Base-by-base conservation (phyloP, 2,888 invertebrate genomes). In the Exocentrus adspersus region DNA sequence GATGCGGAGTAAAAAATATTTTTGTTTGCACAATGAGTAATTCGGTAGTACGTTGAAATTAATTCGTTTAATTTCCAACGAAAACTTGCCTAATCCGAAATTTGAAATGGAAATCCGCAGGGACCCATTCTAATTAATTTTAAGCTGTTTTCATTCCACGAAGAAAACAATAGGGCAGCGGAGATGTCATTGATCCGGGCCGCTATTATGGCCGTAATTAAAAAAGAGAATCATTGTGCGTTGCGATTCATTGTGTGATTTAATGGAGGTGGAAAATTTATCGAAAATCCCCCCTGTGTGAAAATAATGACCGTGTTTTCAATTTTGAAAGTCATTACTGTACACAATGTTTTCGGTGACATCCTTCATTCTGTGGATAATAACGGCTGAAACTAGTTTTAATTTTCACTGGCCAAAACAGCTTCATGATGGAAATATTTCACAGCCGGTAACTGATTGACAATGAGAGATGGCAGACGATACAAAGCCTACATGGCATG, bases 101-200 rank as follows among this genome's bases (percentile, higher is more conserved):
- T 60, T 48, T 60, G 60, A 60, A 60, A 60, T 54, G 60, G 53
- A 60, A 60, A 53, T 60, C 53, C 60, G 19, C 53, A 14, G 60
- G 53, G 48, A 42, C 60, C 54, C 16, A 16, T 46, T 46, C 45
- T 54, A 46, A 60, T 52, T 60, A 53, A 60, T 46, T 53, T 53
- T 60, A 46, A 57, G 56, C 56, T 32, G 56, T 28, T 45, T 57
- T 46, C 46, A 32, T 28, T 14, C 56, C 32, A 19, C 17, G 46
- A 30, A 57, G 56, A 46, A 46, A 57, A 45, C 46, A 57, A 46
- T 32, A 42, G 32, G 19, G 32, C 16, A 43, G 7, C 45, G 19
- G 45, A 28, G 45, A 46, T 32, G 56, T n/a, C 43, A 46, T 57
- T 24, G 56, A 19, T 46, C 19, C 32, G n/a, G 21, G 14, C n/a